Base-by-base conservation (phyloP, 1,140 invertebrate genomes). In the Saxidomus purpurata region DNA sequence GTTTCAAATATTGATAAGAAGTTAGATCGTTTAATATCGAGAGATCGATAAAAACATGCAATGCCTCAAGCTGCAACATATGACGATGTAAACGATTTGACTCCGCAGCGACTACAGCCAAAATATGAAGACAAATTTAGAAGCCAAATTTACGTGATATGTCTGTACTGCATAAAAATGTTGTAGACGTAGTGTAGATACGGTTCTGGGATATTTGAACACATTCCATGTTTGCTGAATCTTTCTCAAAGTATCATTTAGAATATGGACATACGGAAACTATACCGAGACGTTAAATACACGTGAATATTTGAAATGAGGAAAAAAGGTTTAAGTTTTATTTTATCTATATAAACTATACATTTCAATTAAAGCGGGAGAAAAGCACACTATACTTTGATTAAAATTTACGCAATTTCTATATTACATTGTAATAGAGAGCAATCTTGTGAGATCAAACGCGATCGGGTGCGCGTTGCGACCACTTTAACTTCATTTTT, bases 1-100 rank as follows among this genome's bases (percentile, higher is more conserved):
- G 34, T 88, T 6, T n/a, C 43, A 34, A 80, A 81, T n/a, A 88
- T 88, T 47, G 86, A 88, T 28, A 69, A 47, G 38, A 88, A 88
- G 31, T 40, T 88, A 31, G 86, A 88, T 36, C 17, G 31, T 38
- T 34, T 88, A 43, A 52, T 85, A 34, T 49, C 83, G 52, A 28
- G 47, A 25, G 49, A 25, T 79, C 76, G 76, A 34, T 79, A 71
- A 15, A 38, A 28, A 25, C 9, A 25, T 22, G n/a, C 9, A 6
- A 19, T 9, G 6, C 9, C 6, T 63, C 25, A n/a, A 55, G 8
- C 4, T 55, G 52, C 52, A 55, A n/a, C 8, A 63, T 6, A 28
- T 8, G 6, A 9, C 19, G 25, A n/a, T n/a, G 4, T 8, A 63
- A 9, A n/a, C 9, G 1, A 63, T 28, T 9, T 9, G 25, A 28